Base-by-base conservation (phyloP, 2,797 vertebrate genomes). In the Tamandua tetradactyla region DNA sequence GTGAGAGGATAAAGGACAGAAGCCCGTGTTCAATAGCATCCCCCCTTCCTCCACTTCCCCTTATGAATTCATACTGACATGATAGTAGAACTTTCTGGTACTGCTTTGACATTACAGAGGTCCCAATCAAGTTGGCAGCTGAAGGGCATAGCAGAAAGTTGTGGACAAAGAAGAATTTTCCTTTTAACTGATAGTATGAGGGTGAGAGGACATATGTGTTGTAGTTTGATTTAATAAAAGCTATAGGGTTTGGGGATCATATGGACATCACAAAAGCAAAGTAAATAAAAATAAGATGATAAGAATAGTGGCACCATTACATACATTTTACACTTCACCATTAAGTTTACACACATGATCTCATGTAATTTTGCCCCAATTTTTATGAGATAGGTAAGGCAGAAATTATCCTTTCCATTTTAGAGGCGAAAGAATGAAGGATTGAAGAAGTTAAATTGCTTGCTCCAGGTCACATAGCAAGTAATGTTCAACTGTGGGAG, bases 211-310 rank as follows among this genome's bases (percentile, higher is more conserved):
- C 7, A 11, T n/a, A 74, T 18, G 13, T 68, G 52, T 80, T 20
- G 40, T 40, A 42, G 17, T 81, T 91, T 79, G 8, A 52, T 81
- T 64, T 87, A 79, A 44, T 81, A 86, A 94, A 93, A 93, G 74
- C 30, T 72, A 79, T 74, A 49, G 64, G 14, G 2, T 64, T 88
- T 66, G n/a, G 2, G 42, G 4, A 44, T 17, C 8, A 30, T 6
- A 6, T 90, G 4, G 69, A 3, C 75, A 7, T 17, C 7, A 88
- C 27, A 59, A 93, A 89, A 71, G 40, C 59, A 82, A 52, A 25
- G 49, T 82, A 89, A 12, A 5, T 7, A 68, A 90, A 75, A 52
- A 30, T 12, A 59, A 62, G 23, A 72, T 89, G 80, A 35, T 57
- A 87, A 35, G 49, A 64, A 17, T 40, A 40, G 72, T 37, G 9